Percentiles rank a stretch among this genome's conserved stretches.
Conservation (phyloP, 2,797 vertebrate species). For the Pipistrellus nathusii region DNA sequence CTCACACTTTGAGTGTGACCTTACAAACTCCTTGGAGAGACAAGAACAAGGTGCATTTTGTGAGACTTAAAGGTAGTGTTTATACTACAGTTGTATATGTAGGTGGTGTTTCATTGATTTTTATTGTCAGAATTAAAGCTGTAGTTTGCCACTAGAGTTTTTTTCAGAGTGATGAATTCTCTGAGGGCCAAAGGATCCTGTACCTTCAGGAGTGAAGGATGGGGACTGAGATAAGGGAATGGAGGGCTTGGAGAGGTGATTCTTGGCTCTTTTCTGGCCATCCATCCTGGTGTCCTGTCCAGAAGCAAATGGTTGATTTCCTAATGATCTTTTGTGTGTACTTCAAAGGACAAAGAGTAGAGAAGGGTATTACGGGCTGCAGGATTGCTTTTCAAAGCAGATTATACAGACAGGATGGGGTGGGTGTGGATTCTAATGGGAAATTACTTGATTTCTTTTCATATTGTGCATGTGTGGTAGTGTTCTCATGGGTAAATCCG, state of each 20-base stretch:
- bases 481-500: background rate
- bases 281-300: background rate
- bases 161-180: background rate
- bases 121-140: constrained; percentile 20
- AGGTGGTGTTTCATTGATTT: constrained; percentile 28
- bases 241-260: background rate
- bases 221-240: background rate
- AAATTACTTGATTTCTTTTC: constrained; percentile 16
- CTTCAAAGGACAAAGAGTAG: background rate
- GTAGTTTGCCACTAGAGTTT: background rate
- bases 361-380: background rate
- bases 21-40: background rate
- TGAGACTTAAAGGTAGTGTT: background rate
- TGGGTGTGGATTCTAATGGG: background rate
- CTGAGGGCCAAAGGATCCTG: background rate
- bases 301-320: constrained; percentile 39
- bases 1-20: background rate
- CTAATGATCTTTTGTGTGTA: background rate
- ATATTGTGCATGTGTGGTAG: background rate
- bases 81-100: background rate
- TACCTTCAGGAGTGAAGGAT: background rate
- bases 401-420: background rate
- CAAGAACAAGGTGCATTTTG: background rate
- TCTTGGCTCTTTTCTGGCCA: background rate
- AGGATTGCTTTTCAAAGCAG: constrained; percentile 7